A percentile compares a stretch with the other conserved stretches of the same genome.
phyloP scores from a whole-genome alignment of 2,113 vertebrate species.

The Sturnira hondurensis region DNA sequence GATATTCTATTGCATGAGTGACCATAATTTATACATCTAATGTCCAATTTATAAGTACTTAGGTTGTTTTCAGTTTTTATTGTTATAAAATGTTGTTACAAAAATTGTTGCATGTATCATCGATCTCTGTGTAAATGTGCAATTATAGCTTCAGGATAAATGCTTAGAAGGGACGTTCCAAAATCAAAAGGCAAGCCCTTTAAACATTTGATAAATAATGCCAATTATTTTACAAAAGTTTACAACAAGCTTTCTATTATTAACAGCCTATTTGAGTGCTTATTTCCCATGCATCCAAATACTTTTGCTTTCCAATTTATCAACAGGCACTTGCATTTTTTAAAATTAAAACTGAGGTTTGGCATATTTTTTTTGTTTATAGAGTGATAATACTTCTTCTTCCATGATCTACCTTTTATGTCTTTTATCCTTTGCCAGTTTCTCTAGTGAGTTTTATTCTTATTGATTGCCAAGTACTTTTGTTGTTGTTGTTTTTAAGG shows the following conservation, averaged over 20 bases:
- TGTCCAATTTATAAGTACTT: background rate
- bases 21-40: background rate
- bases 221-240: background rate
- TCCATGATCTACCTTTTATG: background rate
- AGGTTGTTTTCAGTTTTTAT: background rate
- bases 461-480: background rate
- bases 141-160: background rate
- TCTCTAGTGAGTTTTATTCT: background rate
- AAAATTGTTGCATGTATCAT: background rate
- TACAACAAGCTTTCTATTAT: background rate
- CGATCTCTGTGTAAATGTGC: background rate
- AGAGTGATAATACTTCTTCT: background rate
- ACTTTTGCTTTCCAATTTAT: background rate
- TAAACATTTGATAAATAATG: conserved; percentile 25
- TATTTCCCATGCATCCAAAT: background rate
- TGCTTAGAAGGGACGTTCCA: background rate
- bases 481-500: background rate
- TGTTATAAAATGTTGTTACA: background rate
- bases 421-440: background rate
- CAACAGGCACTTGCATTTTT: background rate
- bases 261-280: background rate
- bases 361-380: background rate
- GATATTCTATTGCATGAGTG: background rate
- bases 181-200: conserved; percentile 2
- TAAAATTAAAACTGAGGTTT: background rate